These are phyloP conservation scores for Oncorhynchus gorbuscha DNA, from an alignment of 2,113 vertebrate species.

Conservation along the genomic window DNA sequence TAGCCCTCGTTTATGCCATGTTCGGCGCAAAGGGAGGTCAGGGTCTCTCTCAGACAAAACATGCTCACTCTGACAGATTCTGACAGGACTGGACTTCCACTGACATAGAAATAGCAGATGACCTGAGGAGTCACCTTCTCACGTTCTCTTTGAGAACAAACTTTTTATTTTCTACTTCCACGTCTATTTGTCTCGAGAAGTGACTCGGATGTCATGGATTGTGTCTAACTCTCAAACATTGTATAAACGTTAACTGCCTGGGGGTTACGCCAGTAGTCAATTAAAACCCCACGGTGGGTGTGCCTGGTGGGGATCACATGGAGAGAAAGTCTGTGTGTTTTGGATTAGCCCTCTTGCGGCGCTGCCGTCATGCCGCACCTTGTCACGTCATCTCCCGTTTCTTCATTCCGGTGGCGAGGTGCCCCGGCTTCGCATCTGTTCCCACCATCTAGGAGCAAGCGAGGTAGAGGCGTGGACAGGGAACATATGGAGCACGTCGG, in stretches of 20 bases:
- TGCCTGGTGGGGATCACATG: slow-evolving; percentile 26
- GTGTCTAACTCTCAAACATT: slow-evolving; percentile 1
- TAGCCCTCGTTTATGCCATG: slow-evolving; percentile 57
- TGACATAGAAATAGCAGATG: slow-evolving; percentile 6
- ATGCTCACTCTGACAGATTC: slow-evolving; percentile 24
- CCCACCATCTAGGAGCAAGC: not conserved
- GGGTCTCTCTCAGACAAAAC: slow-evolving; percentile 29
- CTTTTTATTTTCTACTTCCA: not conserved
- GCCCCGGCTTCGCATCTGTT: slow-evolving; percentile 19
- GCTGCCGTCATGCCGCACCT: no score
- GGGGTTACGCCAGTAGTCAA: not conserved
- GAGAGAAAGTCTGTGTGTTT: not conserved
- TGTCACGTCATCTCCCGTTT: not conserved
- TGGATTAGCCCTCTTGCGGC: not conserved
- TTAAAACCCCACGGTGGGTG: no score
- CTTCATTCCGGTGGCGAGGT: not conserved
- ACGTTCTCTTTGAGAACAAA: slow-evolving; percentile 20
- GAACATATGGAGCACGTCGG: slow-evolving; percentile 26
- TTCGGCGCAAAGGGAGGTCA: slow-evolving; percentile 54
- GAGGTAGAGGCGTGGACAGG: not conserved
- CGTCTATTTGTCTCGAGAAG: not conserved
- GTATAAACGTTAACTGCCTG: not conserved
- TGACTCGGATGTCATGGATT: slow-evolving; percentile 17
- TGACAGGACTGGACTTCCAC: slow-evolving; percentile 49
- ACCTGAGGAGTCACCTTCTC: slow-evolving; percentile 22